Evolutionary conservation across 2,113 vertebrate species (phyloP).

Genomic region (Neoarius graeffei): DNA sequence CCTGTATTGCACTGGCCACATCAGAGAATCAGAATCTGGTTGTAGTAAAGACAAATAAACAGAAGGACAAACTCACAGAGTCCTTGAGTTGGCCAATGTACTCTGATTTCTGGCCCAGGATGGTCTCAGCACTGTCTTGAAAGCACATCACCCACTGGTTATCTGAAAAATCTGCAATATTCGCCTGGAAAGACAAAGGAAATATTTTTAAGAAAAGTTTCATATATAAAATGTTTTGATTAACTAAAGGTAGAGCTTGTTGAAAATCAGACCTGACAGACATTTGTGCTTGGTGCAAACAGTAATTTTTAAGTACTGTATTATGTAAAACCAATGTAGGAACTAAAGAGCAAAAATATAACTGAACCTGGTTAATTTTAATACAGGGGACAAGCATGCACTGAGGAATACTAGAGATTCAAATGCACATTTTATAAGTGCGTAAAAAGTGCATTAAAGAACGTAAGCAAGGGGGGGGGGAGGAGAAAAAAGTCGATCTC

Average conservation of each 20-base stretch:
- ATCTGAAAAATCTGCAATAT: conserved; percentile 89
- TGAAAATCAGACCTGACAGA: conserved; percentile 1
- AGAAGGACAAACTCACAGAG: conserved; percentile 75
- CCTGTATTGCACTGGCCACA: not conserved
- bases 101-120: conserved; percentile 87
- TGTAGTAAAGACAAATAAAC: not conserved
- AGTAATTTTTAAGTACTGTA: conserved; percentile 49
- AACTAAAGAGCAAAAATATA: conserved; percentile 47
- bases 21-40: conserved; percentile 27
- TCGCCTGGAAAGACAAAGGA: conserved; percentile 74
- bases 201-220: not conserved
- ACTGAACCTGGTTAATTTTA: not conserved
- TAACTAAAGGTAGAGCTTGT: not conserved
- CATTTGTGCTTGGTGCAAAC: conserved; percentile 16
- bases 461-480: too few species aligned
- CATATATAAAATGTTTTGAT: not conserved
- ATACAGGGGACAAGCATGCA: not conserved
- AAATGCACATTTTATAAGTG: not conserved
- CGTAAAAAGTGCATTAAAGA: not conserved
- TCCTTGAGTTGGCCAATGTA: conserved; percentile 93
- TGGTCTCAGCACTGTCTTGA: conserved; percentile 89
- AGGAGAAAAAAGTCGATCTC: not conserved
- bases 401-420: not conserved
- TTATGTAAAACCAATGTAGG: conserved; percentile 50
- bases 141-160: conserved; percentile 98